A percentile compares a stretch with the other conserved stretches of the same genome.
These are phyloP conservation scores for Arnoldichthys spilopterus DNA, from an alignment of 2,797 vertebrate species.

Conservation along the genomic window DNA sequence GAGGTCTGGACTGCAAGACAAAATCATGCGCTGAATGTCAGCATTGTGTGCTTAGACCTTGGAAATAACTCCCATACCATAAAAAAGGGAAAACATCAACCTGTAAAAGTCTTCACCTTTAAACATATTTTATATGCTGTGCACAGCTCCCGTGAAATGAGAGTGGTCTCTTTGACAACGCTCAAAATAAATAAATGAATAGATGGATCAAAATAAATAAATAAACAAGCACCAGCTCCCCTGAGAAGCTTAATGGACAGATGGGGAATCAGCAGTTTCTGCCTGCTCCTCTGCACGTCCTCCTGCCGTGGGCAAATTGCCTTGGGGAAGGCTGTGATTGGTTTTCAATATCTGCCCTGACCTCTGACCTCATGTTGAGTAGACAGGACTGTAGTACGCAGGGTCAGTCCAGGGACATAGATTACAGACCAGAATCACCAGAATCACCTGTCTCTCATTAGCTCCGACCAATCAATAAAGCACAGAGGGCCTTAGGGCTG, in stretches of 20 bases:
- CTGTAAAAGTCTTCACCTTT: not conserved
- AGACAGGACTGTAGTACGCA: conserved; percentile 19
- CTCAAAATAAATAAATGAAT: too few relatives aligned
- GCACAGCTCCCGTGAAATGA: not conserved
- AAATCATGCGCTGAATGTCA: not conserved
- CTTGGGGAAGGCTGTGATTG: conserved; percentile 29
- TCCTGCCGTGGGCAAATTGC: conserved; percentile 42
- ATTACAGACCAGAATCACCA: conserved; percentile 40
- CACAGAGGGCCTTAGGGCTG: conserved; percentile 1
- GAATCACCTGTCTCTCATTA: conserved; percentile 46
- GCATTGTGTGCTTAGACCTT: not conserved
- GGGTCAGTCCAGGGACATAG: conserved; percentile 28
- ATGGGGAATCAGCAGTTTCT: conserved; percentile 32
- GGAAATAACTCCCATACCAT: not conserved
- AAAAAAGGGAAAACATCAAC: not conserved
- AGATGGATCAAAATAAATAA: not conserved
- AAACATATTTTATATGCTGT: too few relatives aligned
- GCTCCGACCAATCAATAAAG: conserved; percentile 33
- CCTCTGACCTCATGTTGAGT: conserved; percentile 45
- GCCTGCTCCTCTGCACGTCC: conserved; percentile 5
- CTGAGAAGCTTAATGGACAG: conserved; percentile 32
- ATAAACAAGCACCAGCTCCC: conserved; percentile 11
- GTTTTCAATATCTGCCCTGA: conserved; percentile 54
- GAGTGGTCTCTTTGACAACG: not conserved
- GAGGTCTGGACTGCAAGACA: not conserved